Evolutionary conservation across 2,113 vertebrate genomes (phyloP).

Genomic region (Microcebus tavaratra): DNA sequence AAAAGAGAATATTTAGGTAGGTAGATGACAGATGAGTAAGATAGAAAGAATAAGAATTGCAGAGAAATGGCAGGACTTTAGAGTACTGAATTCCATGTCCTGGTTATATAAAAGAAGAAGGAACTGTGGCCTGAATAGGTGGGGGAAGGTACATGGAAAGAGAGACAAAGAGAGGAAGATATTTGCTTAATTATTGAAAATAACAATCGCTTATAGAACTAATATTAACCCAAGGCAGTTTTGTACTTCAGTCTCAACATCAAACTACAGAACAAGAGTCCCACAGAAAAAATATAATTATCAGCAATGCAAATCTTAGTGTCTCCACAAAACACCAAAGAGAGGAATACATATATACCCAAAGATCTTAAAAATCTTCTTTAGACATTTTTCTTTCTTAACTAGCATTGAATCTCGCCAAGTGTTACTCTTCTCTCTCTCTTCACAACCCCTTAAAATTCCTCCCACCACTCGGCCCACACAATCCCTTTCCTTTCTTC

Average conservation of each 20-base stretch:
- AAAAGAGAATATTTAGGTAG: background rate
- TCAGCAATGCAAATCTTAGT: background rate
- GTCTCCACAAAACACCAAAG: background rate
- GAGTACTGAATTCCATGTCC: background rate
- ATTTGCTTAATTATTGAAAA: background rate
- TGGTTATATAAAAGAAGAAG: background rate
- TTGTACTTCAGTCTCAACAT: background rate
- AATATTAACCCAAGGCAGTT: background rate
- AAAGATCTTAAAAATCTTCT: conserved; percentile 5
- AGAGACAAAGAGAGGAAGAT: background rate
- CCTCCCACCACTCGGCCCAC: background rate
- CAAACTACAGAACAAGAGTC: background rate
- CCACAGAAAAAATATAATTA: background rate
- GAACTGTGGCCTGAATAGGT: background rate
- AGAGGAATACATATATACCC: background rate
- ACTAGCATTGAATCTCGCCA: background rate
- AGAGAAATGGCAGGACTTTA: background rate
- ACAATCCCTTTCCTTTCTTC: background rate
- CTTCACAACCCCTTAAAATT: background rate
- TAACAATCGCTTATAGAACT: background rate
- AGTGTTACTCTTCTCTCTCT: background rate
- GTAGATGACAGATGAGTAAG: background rate
- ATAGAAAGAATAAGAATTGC: background rate
- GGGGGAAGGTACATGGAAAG: background rate
- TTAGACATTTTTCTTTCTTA: background rate